Percentiles rank a stretch among this genome's conserved stretches.
Evolutionary conservation across 2,113 vertebrate species (phyloP).

Genomic region (Podilymbus podiceps): DNA sequence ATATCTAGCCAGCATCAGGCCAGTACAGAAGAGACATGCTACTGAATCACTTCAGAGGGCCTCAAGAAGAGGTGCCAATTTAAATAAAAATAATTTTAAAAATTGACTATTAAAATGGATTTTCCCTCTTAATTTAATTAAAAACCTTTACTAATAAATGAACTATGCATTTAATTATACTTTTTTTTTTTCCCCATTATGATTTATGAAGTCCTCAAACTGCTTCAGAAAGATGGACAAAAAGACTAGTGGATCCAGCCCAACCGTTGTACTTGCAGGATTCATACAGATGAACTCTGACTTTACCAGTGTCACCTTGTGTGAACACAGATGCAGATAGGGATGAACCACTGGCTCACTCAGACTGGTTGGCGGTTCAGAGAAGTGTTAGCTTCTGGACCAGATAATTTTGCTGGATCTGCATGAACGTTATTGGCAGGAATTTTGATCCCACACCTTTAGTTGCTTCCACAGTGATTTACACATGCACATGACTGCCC

Average conservation of each 20-base stretch:
- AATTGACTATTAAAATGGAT: neutral
- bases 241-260: accelerated
- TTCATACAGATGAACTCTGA: neutral
- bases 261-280: neutral
- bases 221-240: neutral
- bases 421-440: neutral
- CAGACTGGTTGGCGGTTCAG: neutral
- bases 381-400: neutral
- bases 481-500: accelerated
- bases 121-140: neutral
- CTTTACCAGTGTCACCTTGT: neutral
- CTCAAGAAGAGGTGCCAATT: neutral
- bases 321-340: neutral
- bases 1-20: no score
- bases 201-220: neutral
- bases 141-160: neutral
- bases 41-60: neutral
- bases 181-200: neutral
- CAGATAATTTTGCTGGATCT: neutral
- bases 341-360: neutral
- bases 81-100: neutral
- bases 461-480: neutral
- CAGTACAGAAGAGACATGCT: neutral
- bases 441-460: neutral
- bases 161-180: neutral